These are phyloP conservation scores for Coecobrya sp. DNA, from an alignment of 2,888 invertebrate species.

Conservation along the genomic window DNA sequence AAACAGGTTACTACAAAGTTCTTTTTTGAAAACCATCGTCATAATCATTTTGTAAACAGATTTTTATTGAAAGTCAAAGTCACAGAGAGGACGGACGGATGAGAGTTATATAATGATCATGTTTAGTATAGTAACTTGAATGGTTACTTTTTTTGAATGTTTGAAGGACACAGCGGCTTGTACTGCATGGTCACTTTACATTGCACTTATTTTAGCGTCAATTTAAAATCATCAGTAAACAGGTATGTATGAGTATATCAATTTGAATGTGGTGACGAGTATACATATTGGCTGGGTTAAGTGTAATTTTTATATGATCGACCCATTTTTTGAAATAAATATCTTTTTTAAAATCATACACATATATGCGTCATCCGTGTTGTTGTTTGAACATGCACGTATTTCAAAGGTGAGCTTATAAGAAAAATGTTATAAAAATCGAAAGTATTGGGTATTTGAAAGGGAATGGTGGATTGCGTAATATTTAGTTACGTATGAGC, in stretches of 20 bases:
- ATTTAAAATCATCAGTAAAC: too few species aligned
- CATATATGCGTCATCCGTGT: not conserved
- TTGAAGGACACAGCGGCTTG: constrained; percentile 8
- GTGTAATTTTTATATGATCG: not conserved
- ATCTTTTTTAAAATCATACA: not conserved
- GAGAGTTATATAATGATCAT: not conserved
- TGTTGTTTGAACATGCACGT: not conserved
- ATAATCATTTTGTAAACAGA: too few species aligned
- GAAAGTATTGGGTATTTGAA: constrained; percentile 16
- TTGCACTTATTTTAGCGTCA: not conserved
- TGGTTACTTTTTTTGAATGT: constrained; percentile 25
- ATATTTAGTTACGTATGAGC: not conserved
- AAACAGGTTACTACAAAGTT: too few species aligned
- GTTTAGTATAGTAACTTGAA: not conserved
- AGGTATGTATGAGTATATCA: too few species aligned
- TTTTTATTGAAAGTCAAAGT: constrained; percentile 49
- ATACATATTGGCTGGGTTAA: too few species aligned
- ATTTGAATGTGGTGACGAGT: not conserved
- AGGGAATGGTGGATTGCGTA: constrained; percentile 30
- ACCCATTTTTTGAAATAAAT: not conserved
- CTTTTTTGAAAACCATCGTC: too few species aligned
- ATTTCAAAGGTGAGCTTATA: not conserved
- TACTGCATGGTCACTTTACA: not conserved
- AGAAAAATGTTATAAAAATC: not conserved
- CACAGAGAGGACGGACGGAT: not conserved